These are phyloP conservation scores for Darevskia nairensis DNA, from an alignment of 2,797 vertebrate genomes.

Conservation along the genomic window DNA sequence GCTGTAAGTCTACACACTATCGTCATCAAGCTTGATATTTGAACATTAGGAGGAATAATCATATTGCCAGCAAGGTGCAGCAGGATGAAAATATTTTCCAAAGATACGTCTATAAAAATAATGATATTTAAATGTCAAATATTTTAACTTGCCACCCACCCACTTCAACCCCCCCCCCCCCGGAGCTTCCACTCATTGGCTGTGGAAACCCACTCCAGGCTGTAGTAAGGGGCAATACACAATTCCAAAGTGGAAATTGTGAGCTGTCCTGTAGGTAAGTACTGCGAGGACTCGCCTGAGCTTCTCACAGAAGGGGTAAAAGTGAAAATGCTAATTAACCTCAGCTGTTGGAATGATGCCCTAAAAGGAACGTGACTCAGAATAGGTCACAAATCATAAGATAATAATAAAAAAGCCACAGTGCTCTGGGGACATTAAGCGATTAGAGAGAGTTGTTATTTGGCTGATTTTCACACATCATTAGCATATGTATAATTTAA, in stretches of 20 bases:
- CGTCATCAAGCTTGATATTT: fast-evolving
- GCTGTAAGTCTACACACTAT: fast-evolving
- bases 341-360: conserved; percentile 80
- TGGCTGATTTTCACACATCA: conserved; percentile 92
- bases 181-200: conserved; percentile 36
- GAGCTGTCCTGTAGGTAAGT: conserved; percentile 52
- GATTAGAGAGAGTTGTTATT: conserved; percentile 86
- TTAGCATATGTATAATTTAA: conserved; percentile 88
- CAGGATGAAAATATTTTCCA: too few relatives aligned
- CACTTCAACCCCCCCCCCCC: too few relatives aligned
- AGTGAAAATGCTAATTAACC: conserved; percentile 90
- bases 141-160: neutral
- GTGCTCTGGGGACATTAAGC: conserved; percentile 83
- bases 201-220: conserved; percentile 51
- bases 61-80: too few relatives aligned
- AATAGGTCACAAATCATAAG: conserved; percentile 79
- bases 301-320: conserved; percentile 74
- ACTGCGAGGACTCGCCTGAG: conserved; percentile 44
- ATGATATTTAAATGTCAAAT: neutral
- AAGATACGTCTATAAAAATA: neutral
- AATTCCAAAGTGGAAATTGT: conserved; percentile 58
- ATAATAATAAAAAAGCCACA: conserved; percentile 71
- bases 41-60: fast-evolving
- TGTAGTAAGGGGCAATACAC: conserved; percentile 49
- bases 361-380: conserved; percentile 73